Evolutionary conservation across 2,113 vertebrate species (phyloP).

Genomic region (Rhabdomys dilectus): DNA sequence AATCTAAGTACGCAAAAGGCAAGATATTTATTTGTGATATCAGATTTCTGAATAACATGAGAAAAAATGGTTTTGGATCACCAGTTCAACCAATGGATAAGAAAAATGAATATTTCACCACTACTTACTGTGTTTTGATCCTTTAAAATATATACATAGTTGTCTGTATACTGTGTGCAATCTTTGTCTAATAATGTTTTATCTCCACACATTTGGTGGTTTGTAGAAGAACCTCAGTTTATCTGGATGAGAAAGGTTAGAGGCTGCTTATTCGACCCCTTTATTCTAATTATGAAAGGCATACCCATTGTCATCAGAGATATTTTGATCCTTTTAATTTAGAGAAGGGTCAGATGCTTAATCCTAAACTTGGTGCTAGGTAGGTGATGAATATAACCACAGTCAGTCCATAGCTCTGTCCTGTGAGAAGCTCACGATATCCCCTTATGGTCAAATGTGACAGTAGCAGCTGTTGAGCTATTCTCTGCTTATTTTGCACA

Average conservation of each 20-base stretch:
- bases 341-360: not conserved
- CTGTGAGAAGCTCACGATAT: accelerated
- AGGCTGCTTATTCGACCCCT: not conserved
- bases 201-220: not conserved
- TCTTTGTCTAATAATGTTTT: not conserved
- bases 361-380: not conserved
- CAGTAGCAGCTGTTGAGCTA: not conserved
- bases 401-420: not conserved
- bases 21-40: not conserved
- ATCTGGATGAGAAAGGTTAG: not conserved
- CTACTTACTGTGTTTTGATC: not conserved
- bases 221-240: not conserved
- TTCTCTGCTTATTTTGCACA: not conserved
- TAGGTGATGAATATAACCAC: not conserved
- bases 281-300: not conserved
- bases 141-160: not conserved
- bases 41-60: not conserved
- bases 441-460: not conserved
- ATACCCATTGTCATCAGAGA: not conserved
- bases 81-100: not conserved
- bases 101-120: not conserved
- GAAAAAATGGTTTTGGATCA: not conserved
- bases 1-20: not conserved
- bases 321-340: not conserved
- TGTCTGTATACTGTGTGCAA: not conserved